phyloP scores from a whole-genome alignment of 2,113 vertebrate genomes.

The Arvicanthis niloticus region DNA sequence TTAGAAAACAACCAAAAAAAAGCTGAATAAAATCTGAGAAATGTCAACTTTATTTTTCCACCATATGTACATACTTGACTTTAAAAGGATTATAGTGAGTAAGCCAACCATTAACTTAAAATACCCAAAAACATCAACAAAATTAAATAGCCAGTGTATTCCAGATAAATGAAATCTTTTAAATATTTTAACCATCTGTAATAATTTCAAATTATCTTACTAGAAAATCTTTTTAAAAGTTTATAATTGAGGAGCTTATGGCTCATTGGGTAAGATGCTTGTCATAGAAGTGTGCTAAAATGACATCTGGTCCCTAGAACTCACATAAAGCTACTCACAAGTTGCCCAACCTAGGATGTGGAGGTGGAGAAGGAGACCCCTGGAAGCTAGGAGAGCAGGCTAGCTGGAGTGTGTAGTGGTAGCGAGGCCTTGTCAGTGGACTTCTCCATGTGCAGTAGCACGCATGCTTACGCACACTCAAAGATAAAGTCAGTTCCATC shows the following conservation, averaged over 20 bases:
- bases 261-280: neutral
- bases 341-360: neutral
- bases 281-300: too few relatives aligned
- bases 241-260: neutral
- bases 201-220: slow-evolving; percentile 45
- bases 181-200: slow-evolving; percentile 23
- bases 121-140: slow-evolving; percentile 18
- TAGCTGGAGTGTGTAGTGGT: neutral
- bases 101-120: slow-evolving; percentile 7
- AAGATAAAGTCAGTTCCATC: neutral
- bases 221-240: neutral
- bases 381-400: neutral
- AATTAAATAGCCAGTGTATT: slow-evolving; percentile 46
- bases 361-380: neutral
- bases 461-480: neutral
- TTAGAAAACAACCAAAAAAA: slow-evolving; percentile 6
- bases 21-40: slow-evolving; percentile 35
- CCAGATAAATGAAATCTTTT: slow-evolving; percentile 34
- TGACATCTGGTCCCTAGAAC: neutral
- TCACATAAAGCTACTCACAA: neutral
- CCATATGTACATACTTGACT: neutral
- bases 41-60: neutral
- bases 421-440: neutral
- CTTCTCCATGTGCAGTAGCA: too few relatives aligned
- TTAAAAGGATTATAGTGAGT: slow-evolving; percentile 28